A percentile compares a stretch with the other conserved stretches of the same genome.
These are phyloP conservation scores for Sarcophaga caerulescens DNA, from an alignment of 2,888 invertebrate species.

Conservation along the genomic window DNA sequence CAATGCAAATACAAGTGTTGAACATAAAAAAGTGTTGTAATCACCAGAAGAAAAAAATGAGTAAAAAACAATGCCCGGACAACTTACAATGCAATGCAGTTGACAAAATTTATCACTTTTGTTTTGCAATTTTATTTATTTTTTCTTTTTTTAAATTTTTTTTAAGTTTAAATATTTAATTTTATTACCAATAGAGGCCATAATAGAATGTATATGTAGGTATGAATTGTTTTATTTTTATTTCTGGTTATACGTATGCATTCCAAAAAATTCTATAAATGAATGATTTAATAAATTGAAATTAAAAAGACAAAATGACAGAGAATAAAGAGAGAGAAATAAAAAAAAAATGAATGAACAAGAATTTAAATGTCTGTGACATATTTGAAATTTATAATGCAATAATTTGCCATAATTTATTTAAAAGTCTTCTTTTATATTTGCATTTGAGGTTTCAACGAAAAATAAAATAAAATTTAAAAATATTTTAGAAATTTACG, in stretches of 20 bases:
- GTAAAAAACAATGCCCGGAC: conserved; percentile 1
- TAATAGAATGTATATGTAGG: conserved; percentile 6
- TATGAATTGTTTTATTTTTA: conserved; percentile 22
- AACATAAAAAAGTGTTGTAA: conserved; percentile 34
- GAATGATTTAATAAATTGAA: too few relatives aligned
- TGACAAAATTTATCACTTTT: conserved; percentile 54
- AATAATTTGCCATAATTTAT: conserved; percentile 8
- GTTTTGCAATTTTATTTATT: background rate
- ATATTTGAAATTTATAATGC: conserved; percentile 39
- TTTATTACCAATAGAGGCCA: conserved; percentile 20
- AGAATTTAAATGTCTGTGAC: conserved; percentile 24
- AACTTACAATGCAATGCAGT: conserved; percentile 31
- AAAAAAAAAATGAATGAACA: conserved; percentile 8
- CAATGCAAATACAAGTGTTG: conserved; percentile 44
- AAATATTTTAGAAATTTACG: background rate
- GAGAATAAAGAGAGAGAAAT: background rate
- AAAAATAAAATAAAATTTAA: background rate
- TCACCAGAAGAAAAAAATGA: background rate
- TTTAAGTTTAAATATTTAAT: conserved; percentile 19
- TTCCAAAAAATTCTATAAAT: background rate
- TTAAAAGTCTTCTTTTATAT: background rate
- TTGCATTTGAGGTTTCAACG: background rate
- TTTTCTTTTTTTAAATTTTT: background rate
- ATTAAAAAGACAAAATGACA: background rate
- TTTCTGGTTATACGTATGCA: background rate